A percentile compares a stretch with the other conserved stretches of the same genome.
Evolutionary conservation across 2,113 vertebrate species (phyloP).

Genomic region (Paradoxurus hermaphroditus): DNA sequence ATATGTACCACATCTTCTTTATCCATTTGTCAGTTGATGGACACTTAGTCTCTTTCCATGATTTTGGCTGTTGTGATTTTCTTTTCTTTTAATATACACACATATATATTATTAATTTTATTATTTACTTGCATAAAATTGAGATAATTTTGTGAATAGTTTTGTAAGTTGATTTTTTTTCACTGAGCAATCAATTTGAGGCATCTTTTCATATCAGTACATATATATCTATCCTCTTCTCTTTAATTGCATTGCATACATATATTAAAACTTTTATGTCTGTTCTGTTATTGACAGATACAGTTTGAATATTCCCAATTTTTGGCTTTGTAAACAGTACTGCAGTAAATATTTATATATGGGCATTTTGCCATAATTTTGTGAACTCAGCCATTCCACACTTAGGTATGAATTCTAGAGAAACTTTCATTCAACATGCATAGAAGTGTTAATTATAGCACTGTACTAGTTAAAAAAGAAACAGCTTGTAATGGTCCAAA

Average conservation of each 20-base stretch:
- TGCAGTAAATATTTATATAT: background rate
- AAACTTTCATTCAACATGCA: background rate
- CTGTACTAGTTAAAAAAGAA: background rate
- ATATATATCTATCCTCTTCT: background rate
- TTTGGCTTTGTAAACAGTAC: background rate
- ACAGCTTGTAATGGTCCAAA: background rate
- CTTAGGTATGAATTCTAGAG: background rate
- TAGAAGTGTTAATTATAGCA: background rate
- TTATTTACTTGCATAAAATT: background rate
- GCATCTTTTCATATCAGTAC: background rate
- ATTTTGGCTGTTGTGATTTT: no score
- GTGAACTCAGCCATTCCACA: background rate
- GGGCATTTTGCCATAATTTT: background rate
- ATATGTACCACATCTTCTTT: no score
- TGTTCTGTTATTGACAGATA: background rate
- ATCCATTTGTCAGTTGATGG: no score
- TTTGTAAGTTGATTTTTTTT: background rate
- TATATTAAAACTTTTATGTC: background rate
- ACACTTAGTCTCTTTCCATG: no score
- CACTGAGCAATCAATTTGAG: background rate
- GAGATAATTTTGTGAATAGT: background rate
- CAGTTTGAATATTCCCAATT: background rate
- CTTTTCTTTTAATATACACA: background rate
- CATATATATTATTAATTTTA: background rate
- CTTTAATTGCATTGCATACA: background rate